These are phyloP conservation scores for Lamproptera curius DNA, from an alignment of 2,888 invertebrate genomes.

Conservation along the genomic window DNA sequence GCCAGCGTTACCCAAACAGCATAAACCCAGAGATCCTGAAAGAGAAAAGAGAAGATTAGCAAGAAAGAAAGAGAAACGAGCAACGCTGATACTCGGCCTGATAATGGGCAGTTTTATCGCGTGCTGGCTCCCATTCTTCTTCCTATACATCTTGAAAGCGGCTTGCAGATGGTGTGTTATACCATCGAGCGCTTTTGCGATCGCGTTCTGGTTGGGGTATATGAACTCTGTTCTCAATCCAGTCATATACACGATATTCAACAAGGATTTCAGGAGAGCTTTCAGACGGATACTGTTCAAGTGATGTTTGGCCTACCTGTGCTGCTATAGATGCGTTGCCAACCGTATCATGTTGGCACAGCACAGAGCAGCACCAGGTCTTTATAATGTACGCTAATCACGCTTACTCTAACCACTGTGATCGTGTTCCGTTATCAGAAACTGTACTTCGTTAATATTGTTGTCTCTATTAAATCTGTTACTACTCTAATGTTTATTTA, in stretches of 20 bases:
- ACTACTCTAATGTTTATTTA: slow-evolving; percentile 4
- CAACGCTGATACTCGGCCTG: slow-evolving; percentile 96
- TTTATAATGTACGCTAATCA: slow-evolving; percentile 72
- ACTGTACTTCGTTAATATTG: background rate
- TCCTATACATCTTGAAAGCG: slow-evolving; percentile 92
- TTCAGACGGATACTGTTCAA: slow-evolving; percentile 97
- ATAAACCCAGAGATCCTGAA: slow-evolving; percentile 93
- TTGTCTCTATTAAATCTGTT: background rate
- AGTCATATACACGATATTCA: slow-evolving; percentile 97
- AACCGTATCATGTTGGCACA: slow-evolving; percentile 80
- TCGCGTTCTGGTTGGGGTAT: slow-evolving; percentile 98
- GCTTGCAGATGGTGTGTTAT: slow-evolving; percentile 86
- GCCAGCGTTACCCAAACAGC: slow-evolving; percentile 83
- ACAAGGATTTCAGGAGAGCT: slow-evolving; percentile 97
- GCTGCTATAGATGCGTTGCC: slow-evolving; percentile 87
- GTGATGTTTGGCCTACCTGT: slow-evolving; percentile 93
- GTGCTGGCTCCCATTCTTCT: slow-evolving; percentile 99
- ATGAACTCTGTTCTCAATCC: slow-evolving; percentile 98
- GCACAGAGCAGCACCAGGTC: slow-evolving; percentile 80
- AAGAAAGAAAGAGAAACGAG: slow-evolving; percentile 96
- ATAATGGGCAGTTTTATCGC: slow-evolving; percentile 99
- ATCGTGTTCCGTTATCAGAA: too few relatives aligned
- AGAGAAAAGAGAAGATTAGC: slow-evolving; percentile 95
- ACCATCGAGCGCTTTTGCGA: slow-evolving; percentile 90
- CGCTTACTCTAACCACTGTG: slow-evolving; percentile 14